phyloP scores from a whole-genome alignment of 2,888 invertebrate genomes.

The Ormyrus labotus region DNA sequence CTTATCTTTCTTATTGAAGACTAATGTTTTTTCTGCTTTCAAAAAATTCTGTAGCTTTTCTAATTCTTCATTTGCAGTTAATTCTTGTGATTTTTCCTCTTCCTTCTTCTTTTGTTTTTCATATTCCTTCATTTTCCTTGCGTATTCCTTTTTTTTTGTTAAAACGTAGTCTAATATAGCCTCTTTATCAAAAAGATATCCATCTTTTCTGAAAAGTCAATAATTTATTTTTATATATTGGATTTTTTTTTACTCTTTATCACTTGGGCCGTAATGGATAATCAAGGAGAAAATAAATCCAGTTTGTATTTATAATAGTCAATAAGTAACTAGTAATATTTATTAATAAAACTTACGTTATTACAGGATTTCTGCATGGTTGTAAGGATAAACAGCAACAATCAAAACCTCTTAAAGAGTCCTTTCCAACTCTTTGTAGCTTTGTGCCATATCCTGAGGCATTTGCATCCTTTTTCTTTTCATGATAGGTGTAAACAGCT shows the following conservation, averaged over 20 bases:
- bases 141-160: constrained; percentile 94
- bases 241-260: too few relatives aligned
- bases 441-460: constrained; percentile 96
- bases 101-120: constrained; percentile 90
- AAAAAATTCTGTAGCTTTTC: constrained; percentile 87
- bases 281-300: too few relatives aligned
- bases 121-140: constrained; percentile 92
- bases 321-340: not conserved
- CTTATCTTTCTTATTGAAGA: constrained; percentile 65
- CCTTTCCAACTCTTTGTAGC: constrained; percentile 92
- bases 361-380: constrained; percentile 94
- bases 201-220: constrained; percentile 82
- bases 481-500: constrained; percentile 98
- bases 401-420: constrained; percentile 96
- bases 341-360: constrained; percentile 81
- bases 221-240: not conserved
- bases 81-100: constrained; percentile 83
- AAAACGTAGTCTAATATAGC: constrained; percentile 96
- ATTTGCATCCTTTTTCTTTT: constrained; percentile 96
- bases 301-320: not conserved
- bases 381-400: constrained; percentile 98
- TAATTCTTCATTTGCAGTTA: constrained; percentile 85
- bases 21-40: constrained; percentile 88
- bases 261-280: too few relatives aligned
- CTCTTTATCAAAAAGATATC: constrained; percentile 97